Percentiles rank a stretch among this genome's conserved stretches.
Evolutionary conservation across 2,888 invertebrate genomes (phyloP).

Genomic region (Rhamnusium bicolor): DNA sequence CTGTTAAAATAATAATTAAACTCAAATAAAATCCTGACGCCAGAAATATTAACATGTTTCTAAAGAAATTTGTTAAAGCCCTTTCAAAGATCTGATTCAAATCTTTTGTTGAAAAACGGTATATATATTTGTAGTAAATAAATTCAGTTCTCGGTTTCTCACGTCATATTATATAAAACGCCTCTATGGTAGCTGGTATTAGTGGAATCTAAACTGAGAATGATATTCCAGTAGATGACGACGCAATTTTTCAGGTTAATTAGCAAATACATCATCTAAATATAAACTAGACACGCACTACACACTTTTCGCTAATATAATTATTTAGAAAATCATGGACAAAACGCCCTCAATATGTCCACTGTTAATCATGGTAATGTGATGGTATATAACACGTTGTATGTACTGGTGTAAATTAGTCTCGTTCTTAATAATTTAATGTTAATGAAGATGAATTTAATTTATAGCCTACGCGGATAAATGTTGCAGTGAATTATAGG

Average conservation of each 20-base stretch:
- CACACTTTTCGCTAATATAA: constrained; percentile 20
- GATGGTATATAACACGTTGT: not conserved
- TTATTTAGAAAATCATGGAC: constrained; percentile 11
- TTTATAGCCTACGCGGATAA: not conserved
- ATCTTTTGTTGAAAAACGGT: too few species aligned
- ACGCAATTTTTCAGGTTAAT: constrained; percentile 30
- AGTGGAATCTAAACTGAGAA: constrained; percentile 11
- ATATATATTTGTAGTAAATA: too few species aligned
- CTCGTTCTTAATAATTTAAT: not conserved
- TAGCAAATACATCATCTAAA: constrained; percentile 26
- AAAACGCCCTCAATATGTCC: constrained; percentile 14
- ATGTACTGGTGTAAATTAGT: not conserved
- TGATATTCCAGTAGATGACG: not conserved
- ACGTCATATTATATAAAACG: too few species aligned
- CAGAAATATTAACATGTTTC: too few species aligned
- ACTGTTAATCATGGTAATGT: constrained; percentile 20
- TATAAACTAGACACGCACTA: constrained; percentile 17
- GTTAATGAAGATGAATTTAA: not conserved
- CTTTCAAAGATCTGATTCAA: too few species aligned
- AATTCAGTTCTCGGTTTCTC: too few species aligned
- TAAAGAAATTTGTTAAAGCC: too few species aligned
- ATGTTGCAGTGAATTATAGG: too few species aligned
- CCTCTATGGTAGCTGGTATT: not conserved
- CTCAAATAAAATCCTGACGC: too few species aligned
- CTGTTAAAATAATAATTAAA: too few species aligned